A percentile compares a stretch with the other conserved stretches of the same genome.
phyloP scores from a whole-genome alignment of 2,113 vertebrate species.

The Brachypodius melanocephalos region DNA sequence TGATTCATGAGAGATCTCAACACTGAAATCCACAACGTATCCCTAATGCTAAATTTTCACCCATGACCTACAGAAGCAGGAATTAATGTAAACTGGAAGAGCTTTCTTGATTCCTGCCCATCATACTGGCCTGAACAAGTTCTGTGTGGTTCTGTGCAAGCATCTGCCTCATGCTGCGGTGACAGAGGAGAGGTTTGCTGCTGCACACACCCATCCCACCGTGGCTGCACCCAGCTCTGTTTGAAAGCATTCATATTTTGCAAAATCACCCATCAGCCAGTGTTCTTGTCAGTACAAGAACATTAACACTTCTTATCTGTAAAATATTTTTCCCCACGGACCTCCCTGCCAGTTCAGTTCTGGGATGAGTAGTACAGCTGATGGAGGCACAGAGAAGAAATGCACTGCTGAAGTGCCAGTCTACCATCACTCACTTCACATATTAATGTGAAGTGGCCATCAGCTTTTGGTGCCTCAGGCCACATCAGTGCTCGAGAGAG shows the following conservation, averaged over 20 bases:
- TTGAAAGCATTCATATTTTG: not conserved
- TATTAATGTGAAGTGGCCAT: not conserved
- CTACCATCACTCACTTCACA: fast-evolving
- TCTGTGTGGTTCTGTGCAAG: not conserved
- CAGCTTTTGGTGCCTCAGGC: not conserved
- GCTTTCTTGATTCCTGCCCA: not conserved
- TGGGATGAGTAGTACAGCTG: not conserved
- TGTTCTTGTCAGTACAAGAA: not conserved
- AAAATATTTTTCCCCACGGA: not conserved
- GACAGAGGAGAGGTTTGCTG: not conserved
- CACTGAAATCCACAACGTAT: not conserved
- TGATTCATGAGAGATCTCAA: not conserved
- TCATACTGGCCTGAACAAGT: not conserved
- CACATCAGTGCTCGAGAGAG: not conserved
- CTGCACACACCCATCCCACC: not conserved
- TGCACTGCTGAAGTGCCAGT: fast-evolving
- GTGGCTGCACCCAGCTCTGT: not conserved
- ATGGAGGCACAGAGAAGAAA: not conserved
- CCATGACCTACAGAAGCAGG: not conserved
- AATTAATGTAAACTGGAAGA: not conserved
- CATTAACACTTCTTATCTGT: not conserved
- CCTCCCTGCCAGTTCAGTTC: not conserved
- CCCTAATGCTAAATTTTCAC: not conserved
- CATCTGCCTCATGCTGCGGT: not conserved
- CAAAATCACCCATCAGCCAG: not conserved